Percentiles rank a stretch among this genome's conserved stretches.
Conservation (phyloP, 2,113 vertebrate species). For the Macquaria ambigua region DNA sequence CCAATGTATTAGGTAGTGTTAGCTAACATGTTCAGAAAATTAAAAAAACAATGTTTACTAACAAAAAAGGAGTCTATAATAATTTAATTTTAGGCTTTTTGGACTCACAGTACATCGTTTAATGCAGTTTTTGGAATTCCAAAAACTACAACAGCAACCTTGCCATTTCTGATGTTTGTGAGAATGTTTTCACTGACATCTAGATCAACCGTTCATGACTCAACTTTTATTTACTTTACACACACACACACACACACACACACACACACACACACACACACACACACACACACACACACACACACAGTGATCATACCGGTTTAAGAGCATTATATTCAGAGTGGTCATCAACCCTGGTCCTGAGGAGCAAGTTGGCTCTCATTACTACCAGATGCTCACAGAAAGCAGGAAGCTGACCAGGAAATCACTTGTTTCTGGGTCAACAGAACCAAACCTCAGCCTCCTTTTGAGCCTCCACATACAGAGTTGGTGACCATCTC, state of each 20-base stretch:
- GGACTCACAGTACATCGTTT: background rate
- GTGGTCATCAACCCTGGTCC: slow-evolving; percentile 44
- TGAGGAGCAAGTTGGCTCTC: background rate
- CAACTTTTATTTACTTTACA: background rate
- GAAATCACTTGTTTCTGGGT: background rate
- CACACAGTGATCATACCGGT: no score
- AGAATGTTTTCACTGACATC: slow-evolving; percentile 32
- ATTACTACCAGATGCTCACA: background rate
- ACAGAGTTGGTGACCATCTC: slow-evolving; percentile 37
- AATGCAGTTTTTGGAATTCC: background rate
- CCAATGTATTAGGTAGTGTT: no score
- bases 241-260: background rate
- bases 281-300: background rate
- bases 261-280: no score
- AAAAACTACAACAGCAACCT: background rate
- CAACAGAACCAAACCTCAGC: background rate
- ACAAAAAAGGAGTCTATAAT: no score
- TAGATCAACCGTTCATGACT: background rate
- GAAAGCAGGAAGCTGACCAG: background rate
- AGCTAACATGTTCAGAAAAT: no score
- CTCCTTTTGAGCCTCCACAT: background rate
- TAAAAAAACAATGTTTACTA: no score
- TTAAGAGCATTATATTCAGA: slow-evolving; percentile 6
- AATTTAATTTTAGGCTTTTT: background rate
- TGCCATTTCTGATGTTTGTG: rapidly evolving